Percentiles rank a stretch among this genome's conserved stretches.
These are phyloP conservation scores for Heliconius ethilla DNA, from an alignment of 2,888 invertebrate species.

Conservation along the genomic window DNA sequence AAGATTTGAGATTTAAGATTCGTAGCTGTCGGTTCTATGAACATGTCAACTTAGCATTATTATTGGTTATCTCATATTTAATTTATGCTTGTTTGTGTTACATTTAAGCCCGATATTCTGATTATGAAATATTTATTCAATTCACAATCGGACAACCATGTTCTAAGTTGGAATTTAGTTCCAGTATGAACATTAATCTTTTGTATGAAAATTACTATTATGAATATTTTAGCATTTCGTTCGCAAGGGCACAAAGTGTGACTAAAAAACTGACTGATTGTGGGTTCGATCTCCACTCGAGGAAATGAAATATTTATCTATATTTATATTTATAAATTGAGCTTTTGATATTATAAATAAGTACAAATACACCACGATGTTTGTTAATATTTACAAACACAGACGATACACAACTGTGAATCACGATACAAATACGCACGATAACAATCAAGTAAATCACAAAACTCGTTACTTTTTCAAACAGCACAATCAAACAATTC, in stretches of 20 bases:
- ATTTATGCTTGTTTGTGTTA: conserved; percentile 11
- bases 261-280: too few species aligned
- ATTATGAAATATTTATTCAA: background rate
- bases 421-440: conserved; percentile 8
- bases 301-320: too few species aligned
- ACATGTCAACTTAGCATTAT: conserved; percentile 24
- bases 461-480: conserved; percentile 46
- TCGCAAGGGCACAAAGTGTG: too few species aligned
- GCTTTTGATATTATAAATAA: too few species aligned
- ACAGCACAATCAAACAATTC: conserved; percentile 43
- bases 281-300: too few species aligned
- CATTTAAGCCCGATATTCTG: background rate
- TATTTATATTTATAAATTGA: background rate
- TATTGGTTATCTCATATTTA: conserved; percentile 11
- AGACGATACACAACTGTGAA: conserved; percentile 21
- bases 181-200: background rate
- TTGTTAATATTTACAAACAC: conserved; percentile 15
- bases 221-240: background rate
- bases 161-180: background rate
- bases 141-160: background rate
- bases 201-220: background rate
- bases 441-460: conserved; percentile 27
- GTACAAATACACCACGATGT: background rate
- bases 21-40: conserved; percentile 35
- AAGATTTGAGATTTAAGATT: conserved; percentile 34